phyloP scores from a whole-genome alignment of 2,113 vertebrate genomes.

The Sterna hirundo region DNA sequence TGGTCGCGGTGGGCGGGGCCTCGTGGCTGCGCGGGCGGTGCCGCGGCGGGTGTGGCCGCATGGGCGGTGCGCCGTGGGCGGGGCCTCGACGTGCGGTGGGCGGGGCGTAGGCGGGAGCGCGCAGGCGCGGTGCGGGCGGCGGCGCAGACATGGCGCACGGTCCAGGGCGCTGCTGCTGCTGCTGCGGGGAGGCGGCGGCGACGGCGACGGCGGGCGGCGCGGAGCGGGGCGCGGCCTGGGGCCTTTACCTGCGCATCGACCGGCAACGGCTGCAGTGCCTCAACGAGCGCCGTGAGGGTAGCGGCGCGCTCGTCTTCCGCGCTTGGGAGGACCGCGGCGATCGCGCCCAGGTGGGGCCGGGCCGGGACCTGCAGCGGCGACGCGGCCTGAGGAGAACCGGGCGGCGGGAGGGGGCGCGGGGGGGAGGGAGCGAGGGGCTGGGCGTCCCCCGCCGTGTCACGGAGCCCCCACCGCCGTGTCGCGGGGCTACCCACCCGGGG shows the following conservation, averaged over 20 bases:
- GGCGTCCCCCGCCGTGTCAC: not conserved
- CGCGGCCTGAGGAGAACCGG: not conserved
- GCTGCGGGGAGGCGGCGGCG: not conserved
- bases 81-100: no score
- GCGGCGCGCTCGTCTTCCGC: conserved; percentile 90
- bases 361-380: not conserved
- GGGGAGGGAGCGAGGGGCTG: no score
- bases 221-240: conserved; percentile 82
- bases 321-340: conserved; percentile 90
- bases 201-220: conserved; percentile 64
- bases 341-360: conserved; percentile 79
- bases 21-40: no score
- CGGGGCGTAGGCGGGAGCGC: not conserved
- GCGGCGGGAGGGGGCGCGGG: not conserved
- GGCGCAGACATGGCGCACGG: conserved; percentile 51
- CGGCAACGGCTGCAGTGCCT: conserved; percentile 91
- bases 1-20: no score
- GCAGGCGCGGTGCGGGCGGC: not conserved
- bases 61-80: no score
- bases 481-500: no score
- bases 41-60: no score
- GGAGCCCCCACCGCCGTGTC: not conserved
- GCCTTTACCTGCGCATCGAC: conserved; percentile 88
- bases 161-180: not conserved
- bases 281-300: conserved; percentile 92